Base-by-base conservation (phyloP, 2,113 vertebrate genomes). In the Cyphomyrus plagiostoma region DNA sequence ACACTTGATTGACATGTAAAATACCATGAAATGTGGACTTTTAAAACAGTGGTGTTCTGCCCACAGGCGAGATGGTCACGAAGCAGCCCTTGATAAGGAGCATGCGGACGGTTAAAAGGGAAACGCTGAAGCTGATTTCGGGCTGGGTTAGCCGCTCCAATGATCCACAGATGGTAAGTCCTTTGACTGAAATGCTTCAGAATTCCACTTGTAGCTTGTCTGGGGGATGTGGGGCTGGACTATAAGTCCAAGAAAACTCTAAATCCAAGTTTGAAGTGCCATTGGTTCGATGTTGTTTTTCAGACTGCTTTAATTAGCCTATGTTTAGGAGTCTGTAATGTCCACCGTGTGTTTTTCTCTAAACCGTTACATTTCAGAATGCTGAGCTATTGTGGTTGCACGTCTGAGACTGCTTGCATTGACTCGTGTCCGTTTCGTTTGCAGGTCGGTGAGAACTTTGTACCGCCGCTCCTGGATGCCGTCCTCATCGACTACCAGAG, bases 401-500 rank as follows among this genome's bases (percentile, higher is more conserved):
- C 17, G 1, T 46, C 42, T 45, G 42, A 46, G 21, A 8, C 42
- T 84, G 23, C 21, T 45, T 42, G 39, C 19, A 45, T 82, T 48
- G 39, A 84, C 39, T n/a, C 1, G 1, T 19, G 21, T 4, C 80
- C 45, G 3, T 84, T 48, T 10, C 45, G 52, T 62, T 62, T 90
- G 84, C 91, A 99, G 98, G 98, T 99, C 46, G 98, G 98, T 58
- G 98, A 99, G 93, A 99, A 99, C 94, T 99, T 99, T 92, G 98
- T 99, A 89, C 98, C 98, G 46, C 98, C 98, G 26, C 94, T 99
- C 91, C 94, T 99, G 95, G 98, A 99, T 91, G 98, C 98, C 26
- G 98, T 99, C 95, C 98, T 99, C 90, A 99, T 99, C 92, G 98
- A 99, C 94, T 99, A 99, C 92, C 98, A 99, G 93, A 96, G 98